A percentile compares a stretch with the other conserved stretches of the same genome.
These are phyloP conservation scores for Pararge aegeria DNA, from an alignment of 1,140 invertebrate genomes.

Conservation along the genomic window DNA sequence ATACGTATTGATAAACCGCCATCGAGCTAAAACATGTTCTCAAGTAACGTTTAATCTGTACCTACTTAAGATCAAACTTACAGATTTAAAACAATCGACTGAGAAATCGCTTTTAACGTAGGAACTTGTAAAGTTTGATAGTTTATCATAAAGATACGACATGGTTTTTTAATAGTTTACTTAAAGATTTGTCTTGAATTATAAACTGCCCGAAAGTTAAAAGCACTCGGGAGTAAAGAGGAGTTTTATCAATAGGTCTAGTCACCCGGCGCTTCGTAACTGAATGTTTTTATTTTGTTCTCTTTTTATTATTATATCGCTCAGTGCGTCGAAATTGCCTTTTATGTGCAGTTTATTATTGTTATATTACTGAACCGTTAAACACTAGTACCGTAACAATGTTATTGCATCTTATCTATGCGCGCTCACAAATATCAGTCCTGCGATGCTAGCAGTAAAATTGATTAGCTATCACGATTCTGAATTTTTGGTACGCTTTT, in stretches of 20 bases:
- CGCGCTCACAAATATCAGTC: too few relatives aligned
- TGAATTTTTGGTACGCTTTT: too few relatives aligned
- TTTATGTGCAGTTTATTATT: constrained; percentile 7
- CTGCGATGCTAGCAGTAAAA: too few relatives aligned
- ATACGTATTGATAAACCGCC: too few relatives aligned
- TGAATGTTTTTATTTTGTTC: not conserved
- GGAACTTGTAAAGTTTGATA: too few relatives aligned
- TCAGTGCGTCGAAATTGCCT: not conserved
- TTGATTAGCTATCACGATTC: too few relatives aligned
- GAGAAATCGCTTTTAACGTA: too few relatives aligned
- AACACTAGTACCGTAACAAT: not conserved
- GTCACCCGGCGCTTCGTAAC: not conserved
- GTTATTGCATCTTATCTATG: not conserved
- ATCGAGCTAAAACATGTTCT: too few relatives aligned
- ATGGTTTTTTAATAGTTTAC: not conserved
- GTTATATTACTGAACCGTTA: not conserved
- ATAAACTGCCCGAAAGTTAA: not conserved
- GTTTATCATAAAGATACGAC: not conserved
- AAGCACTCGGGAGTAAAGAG: not conserved
- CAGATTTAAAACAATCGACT: too few relatives aligned
- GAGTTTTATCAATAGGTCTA: constrained; percentile 2
- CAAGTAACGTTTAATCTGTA: too few relatives aligned
- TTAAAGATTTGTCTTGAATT: not conserved
- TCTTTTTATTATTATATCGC: not conserved
- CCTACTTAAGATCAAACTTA: too few relatives aligned